Conservation (phyloP, 2,113 vertebrate genomes). For the Bubo bubo region DNA sequence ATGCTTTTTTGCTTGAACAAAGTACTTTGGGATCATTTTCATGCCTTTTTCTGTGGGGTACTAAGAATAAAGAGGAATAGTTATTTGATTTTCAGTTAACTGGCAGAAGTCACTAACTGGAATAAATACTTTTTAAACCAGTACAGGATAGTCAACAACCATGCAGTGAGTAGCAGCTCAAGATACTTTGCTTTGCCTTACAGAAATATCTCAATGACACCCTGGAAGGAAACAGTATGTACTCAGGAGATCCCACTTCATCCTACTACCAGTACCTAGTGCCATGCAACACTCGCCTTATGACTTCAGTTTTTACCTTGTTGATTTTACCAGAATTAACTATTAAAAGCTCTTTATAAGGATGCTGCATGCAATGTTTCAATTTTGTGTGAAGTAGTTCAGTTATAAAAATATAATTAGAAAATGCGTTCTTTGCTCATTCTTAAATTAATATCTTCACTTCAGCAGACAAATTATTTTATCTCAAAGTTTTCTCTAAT, state of each 20-base stretch:
- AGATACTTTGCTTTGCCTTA: background rate
- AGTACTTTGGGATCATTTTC: background rate
- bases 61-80: background rate
- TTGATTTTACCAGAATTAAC: background rate
- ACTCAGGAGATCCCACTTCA: background rate
- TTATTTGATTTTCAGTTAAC: background rate
- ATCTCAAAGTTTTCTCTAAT: background rate
- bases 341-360: background rate
- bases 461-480: background rate
- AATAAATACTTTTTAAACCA: background rate
- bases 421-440: background rate
- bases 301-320: background rate
- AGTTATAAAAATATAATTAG: background rate
- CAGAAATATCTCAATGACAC: background rate
- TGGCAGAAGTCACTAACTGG: background rate
- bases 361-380: background rate
- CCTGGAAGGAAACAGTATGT: background rate
- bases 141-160: background rate
- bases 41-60: background rate
- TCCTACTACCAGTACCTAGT: background rate
- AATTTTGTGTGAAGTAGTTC: background rate
- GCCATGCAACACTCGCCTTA: background rate
- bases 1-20: background rate
- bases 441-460: background rate
- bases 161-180: background rate